Conservation (phyloP, 2,888 invertebrate genomes). For the Ectemnius lituratus region DNA sequence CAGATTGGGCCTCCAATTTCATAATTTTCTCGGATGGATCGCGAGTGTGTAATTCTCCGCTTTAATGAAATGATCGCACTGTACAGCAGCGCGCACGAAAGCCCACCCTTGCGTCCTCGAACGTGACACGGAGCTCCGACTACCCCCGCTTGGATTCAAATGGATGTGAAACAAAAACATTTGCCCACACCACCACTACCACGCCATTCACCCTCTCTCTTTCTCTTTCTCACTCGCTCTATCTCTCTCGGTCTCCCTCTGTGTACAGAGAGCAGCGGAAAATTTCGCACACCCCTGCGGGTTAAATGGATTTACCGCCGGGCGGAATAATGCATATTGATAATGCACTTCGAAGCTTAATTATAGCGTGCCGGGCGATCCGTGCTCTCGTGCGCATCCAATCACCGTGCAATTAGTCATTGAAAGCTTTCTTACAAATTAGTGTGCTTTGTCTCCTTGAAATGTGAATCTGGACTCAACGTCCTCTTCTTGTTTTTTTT, state of each 20-base stretch:
- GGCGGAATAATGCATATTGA: conserved; percentile 9
- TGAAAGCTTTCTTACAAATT: background rate
- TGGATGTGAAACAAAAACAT: conserved; percentile 15
- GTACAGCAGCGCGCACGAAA: no score
- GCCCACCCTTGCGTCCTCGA: no score
- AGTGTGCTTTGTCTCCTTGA: no score
- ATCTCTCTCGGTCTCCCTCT: background rate
- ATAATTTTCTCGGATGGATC: no score
- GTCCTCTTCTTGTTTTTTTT: no score
- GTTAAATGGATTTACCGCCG: conserved; percentile 1
- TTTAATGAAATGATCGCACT: no score
- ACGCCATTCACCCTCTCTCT: no score
- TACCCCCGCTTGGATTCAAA: background rate
- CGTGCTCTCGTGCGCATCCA: background rate
- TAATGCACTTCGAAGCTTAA: background rate
- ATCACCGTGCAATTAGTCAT: background rate
- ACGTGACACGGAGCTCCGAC: no score
- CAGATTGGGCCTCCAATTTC: no score
- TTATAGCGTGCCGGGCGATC: background rate
- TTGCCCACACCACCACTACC: background rate
- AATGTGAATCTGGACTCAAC: no score
- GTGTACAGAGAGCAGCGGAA: background rate
- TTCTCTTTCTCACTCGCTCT: background rate
- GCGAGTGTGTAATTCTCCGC: no score
- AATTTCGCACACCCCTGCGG: background rate